Evolutionary conservation across 2,113 vertebrate genomes (phyloP).

Genomic region (Cyanistes caeruleus): DNA sequence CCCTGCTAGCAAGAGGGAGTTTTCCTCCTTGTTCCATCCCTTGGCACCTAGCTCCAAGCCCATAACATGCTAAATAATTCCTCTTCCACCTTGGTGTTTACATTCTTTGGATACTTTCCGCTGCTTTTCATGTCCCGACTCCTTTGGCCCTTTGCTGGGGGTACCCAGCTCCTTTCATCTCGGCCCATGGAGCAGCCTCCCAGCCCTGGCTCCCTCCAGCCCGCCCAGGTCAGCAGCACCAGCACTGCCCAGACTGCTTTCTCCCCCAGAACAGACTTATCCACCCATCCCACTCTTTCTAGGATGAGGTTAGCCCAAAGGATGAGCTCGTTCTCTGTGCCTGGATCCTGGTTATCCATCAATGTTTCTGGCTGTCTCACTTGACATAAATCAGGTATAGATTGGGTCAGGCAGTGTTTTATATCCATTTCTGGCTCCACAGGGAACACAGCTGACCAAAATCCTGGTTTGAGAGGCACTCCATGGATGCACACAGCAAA

Average conservation of each 20-base stretch:
- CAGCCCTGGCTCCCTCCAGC: neutral
- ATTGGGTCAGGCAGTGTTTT: neutral
- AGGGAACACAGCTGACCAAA: neutral
- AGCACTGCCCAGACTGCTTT: neutral
- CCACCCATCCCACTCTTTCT: neutral
- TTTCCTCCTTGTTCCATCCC: slow-evolving; percentile 15
- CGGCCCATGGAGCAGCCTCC: neutral
- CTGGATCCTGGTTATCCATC: neutral
- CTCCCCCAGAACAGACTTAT: rapidly evolving
- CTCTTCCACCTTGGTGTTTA: slow-evolving; percentile 68
- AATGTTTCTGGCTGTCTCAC: neutral
- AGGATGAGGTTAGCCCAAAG: neutral
- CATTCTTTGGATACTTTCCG: slow-evolving; percentile 53
- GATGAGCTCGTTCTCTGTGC: neutral
- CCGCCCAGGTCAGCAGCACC: neutral
- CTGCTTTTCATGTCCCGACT: slow-evolving; percentile 62
- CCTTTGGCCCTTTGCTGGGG: slow-evolving; percentile 20
- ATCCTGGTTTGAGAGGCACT: neutral
- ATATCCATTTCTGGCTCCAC: neutral
- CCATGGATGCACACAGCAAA: neutral
- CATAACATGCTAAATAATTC: slow-evolving; percentile 45
- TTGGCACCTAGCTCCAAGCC: slow-evolving; percentile 43
- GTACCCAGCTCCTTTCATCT: slow-evolving; percentile 33
- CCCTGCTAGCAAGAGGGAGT: neutral
- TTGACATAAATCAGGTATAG: neutral